phyloP scores from a whole-genome alignment of 2,888 invertebrate genomes.

The Ctenicera cuprea region DNA sequence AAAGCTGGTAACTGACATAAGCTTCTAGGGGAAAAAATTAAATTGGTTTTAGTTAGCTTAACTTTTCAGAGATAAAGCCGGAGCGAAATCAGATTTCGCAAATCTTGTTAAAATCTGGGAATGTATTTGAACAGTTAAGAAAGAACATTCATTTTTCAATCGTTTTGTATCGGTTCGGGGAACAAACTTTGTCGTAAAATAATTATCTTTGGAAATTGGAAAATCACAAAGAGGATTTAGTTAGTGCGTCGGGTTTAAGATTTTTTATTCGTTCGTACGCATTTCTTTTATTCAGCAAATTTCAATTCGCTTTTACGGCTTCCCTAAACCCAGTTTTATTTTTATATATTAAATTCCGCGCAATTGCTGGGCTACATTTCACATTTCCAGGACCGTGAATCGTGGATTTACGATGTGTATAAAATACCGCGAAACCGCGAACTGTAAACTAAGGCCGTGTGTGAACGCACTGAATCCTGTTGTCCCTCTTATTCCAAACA shows the following conservation, averaged over 20 bases:
- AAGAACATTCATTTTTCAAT: conserved; percentile 19
- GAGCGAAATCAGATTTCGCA: conserved; percentile 10
- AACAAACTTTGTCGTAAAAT: conserved; percentile 21
- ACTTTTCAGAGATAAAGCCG: not conserved
- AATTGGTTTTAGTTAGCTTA: conserved; percentile 1
- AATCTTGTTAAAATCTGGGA: conserved; percentile 20
- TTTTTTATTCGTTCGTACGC: conserved; percentile 30
- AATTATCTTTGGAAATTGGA: conserved; percentile 38
- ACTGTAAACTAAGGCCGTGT: conserved; percentile 43
- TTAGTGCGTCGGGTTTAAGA: conserved; percentile 22
- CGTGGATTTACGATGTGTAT: conserved; percentile 51
- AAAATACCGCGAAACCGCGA: conserved; percentile 48
- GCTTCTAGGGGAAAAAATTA: not conserved
- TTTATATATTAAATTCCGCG: conserved; percentile 52
- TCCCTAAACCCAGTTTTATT: conserved; percentile 51
- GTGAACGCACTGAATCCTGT: conserved; percentile 36
- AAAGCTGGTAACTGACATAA: too few species aligned
- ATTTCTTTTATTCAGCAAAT: conserved; percentile 46
- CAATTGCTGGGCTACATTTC: conserved; percentile 50
- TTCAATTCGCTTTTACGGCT: conserved; percentile 50
- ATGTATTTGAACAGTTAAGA: conserved; percentile 32
- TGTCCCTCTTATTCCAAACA: conserved; percentile 32
- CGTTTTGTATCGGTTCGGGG: conserved; percentile 23
- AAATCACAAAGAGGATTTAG: conserved; percentile 28
- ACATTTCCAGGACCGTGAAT: conserved; percentile 46